Evolutionary conservation across 2,888 invertebrate genomes (phyloP).

Genomic region (Iselma pallidipennis): DNA sequence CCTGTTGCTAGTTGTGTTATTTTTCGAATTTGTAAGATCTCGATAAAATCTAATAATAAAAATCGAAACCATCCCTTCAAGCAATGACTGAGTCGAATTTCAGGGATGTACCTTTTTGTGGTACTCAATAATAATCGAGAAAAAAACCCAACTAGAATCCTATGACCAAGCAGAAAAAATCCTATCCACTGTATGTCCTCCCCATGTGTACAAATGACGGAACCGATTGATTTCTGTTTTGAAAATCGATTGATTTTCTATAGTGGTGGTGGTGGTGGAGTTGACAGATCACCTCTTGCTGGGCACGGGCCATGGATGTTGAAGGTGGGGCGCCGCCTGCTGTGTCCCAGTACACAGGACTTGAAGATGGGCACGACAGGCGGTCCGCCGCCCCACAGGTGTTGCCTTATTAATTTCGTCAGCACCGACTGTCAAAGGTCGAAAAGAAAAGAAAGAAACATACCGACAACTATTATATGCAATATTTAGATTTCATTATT

Average conservation of each 20-base stretch:
- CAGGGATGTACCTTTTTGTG: not conserved
- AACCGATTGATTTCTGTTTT: not conserved
- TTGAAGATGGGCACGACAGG: constrained; percentile 20
- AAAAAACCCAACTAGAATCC: not conserved
- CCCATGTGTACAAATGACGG: not conserved
- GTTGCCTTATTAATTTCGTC: constrained; percentile 43
- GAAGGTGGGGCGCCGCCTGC: constrained; percentile 41
- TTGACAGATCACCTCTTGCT: constrained; percentile 30
- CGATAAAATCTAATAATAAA: not conserved
- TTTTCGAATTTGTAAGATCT: not conserved
- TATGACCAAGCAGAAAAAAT: not conserved
- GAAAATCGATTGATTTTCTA: constrained; percentile 1
- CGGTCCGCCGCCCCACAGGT: constrained; percentile 40
- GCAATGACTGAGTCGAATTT: not conserved
- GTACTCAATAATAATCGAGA: no score
- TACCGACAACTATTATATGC: no score
- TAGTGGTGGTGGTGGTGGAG: constrained; percentile 2
- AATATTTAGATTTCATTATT: no score
- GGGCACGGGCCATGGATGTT: constrained; percentile 36
- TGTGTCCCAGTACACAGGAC: constrained; percentile 23
- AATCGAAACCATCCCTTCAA: not conserved
- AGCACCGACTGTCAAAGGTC: constrained; percentile 22
- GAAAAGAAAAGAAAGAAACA: not conserved
- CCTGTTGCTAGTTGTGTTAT: no score
- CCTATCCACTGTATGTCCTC: not conserved